phyloP scores from a whole-genome alignment of 1,140 invertebrate species.

The Brachionus plicatilis region DNA sequence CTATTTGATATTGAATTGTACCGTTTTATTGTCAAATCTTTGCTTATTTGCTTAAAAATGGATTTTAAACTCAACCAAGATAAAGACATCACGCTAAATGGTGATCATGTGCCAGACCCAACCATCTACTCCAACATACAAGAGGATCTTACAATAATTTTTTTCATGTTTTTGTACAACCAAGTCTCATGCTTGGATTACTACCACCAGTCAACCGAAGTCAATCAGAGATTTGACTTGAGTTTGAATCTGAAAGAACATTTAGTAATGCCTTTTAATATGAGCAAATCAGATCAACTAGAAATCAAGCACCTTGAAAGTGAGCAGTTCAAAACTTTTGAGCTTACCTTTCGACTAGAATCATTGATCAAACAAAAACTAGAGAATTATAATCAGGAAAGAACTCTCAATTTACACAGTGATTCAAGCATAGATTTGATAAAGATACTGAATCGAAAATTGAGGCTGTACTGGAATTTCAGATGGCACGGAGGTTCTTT shows the following conservation, averaged over 20 bases:
- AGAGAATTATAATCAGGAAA: not conserved
- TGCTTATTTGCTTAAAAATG: slow-evolving; percentile 1
- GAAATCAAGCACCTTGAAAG: slow-evolving; percentile 10
- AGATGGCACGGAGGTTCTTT: slow-evolving; percentile 11
- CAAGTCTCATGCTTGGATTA: slow-evolving; percentile 17
- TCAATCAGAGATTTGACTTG: not conserved
- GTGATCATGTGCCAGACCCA: not conserved
- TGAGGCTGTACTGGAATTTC: slow-evolving; percentile 31
- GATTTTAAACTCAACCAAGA: not conserved
- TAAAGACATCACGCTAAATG: not conserved
- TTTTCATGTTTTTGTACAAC: slow-evolving; percentile 1
- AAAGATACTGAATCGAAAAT: not conserved
- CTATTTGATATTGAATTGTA: slow-evolving; percentile 16
- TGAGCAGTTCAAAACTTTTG: slow-evolving; percentile 4
- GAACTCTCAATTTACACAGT: not conserved
- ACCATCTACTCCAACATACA: not conserved
- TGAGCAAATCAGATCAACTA: not conserved
- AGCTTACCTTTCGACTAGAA: not conserved
- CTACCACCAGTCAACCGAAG: not conserved
- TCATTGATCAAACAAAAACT: slow-evolving; percentile 6
- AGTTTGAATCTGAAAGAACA: not conserved
- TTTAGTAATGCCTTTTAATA: not conserved
- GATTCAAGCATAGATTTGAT: not conserved
- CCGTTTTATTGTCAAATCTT: not conserved
- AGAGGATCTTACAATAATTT: slow-evolving; percentile 4